Evolutionary conservation across 2,888 invertebrate species (phyloP), one percentile per base, ranked within the genome.

Genomic region (Scaptomyza reducta): DNA sequence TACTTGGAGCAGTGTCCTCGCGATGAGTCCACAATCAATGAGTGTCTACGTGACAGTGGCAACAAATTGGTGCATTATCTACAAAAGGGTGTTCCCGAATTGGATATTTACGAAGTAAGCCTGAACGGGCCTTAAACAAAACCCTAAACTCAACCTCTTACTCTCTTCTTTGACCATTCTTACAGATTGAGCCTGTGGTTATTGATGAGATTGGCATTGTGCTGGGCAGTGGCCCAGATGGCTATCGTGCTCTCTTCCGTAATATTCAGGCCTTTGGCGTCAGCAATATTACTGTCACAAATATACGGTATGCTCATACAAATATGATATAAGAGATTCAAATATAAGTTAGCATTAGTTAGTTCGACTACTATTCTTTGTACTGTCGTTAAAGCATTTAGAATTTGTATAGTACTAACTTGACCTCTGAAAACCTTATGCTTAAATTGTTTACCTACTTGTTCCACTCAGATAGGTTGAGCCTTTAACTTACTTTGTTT

Each of bases 151-250:
- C 22, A 5, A n/a, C 13, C n/a, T 18, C 29, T 14, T 22, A 18
- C 6, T 22, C 40, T 25, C 29, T 13, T 4, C 13, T 14, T 25
- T 3, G 6, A 1, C 11, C 10, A 22, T 31, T 11, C 35, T 13
- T 33, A 2, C 91, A 94, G 94, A 94, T 96, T 4, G 96, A 96
- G 86, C 96, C 96, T 0, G 95, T 96, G 60, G 92, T 96, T n/a
- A 95, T 97, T 60, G 96, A 97, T 89, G 96, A 97, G 91, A 94
- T 97, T 63, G 95, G 96, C 35, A 95, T 97, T 71, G 94, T 96
- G 0, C 91, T 97, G 70, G 97, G 97, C 45, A 94, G 93, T 27
- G 96, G 96, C 0, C 96, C 96, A 0, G 95, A 97, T 88, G 96
- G 96, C 0, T 97, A 97, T 92, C 93, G 95, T 50, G 96, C 96